Conservation (phyloP, 1,140 invertebrate species). For the Plodia interpunctella region DNA sequence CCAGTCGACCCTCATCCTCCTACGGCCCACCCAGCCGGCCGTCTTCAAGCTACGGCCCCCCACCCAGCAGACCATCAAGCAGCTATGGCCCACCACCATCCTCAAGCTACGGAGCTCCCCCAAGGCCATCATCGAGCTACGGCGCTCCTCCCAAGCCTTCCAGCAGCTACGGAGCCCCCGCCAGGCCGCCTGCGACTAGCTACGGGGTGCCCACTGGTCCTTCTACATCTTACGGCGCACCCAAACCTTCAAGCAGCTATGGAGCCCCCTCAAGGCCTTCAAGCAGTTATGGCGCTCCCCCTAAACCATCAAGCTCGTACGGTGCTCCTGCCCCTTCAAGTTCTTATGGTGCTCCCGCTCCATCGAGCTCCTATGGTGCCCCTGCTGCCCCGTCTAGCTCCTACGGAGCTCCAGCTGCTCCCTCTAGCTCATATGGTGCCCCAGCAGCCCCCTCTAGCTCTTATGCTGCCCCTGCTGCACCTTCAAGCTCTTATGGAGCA, state of each 20-base stretch:
- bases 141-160: constrained; percentile 54
- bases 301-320: constrained; percentile 42
- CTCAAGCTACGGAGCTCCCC: constrained; percentile 62
- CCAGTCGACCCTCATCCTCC: constrained; percentile 31
- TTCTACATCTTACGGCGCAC: constrained; percentile 53
- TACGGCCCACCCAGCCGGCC: constrained; percentile 56
- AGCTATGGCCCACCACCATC: constrained; percentile 57
- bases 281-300: constrained; percentile 39
- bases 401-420: constrained; percentile 50
- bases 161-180: constrained; percentile 72
- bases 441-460: constrained; percentile 31
- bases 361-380: constrained; percentile 48
- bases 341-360: constrained; percentile 51
- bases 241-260: constrained; percentile 56
- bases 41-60: constrained; percentile 62
- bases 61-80: constrained; percentile 46
- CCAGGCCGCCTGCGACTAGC: constrained; percentile 59
- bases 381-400: constrained; percentile 51
- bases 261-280: constrained; percentile 32
- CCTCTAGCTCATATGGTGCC: constrained; percentile 47
- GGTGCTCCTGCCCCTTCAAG: constrained; percentile 59
- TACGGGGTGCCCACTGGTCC: constrained; percentile 72
- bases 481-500: constrained; percentile 40
- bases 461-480: constrained; percentile 40
- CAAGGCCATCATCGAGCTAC: constrained; percentile 57